phyloP scores from a whole-genome alignment of 2,113 vertebrate species.

The Onychorhynchus coronatus region DNA sequence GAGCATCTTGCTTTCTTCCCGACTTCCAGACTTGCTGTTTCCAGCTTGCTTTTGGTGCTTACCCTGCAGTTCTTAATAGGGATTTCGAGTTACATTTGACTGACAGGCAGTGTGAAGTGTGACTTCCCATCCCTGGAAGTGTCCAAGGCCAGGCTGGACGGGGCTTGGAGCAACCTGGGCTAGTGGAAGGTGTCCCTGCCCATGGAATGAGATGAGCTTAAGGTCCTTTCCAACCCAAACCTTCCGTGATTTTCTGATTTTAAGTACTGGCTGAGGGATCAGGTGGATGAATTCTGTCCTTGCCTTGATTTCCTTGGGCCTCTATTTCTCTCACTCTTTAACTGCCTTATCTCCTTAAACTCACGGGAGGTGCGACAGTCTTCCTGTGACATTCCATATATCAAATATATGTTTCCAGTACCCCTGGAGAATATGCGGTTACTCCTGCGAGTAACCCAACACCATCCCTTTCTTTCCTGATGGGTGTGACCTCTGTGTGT shows the following conservation, averaged over 20 bases:
- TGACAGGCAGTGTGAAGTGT: neutral
- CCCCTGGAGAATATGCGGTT: neutral
- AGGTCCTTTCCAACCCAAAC: neutral
- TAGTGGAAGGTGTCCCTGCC: neutral
- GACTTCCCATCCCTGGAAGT: neutral
- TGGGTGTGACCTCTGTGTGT: neutral
- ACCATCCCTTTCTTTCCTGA: neutral
- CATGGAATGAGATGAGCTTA: neutral
- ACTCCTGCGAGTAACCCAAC: neutral
- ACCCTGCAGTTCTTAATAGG: neutral
- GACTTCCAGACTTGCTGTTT: neutral
- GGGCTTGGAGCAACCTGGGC: neutral
- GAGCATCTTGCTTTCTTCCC: neutral
- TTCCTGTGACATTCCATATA: neutral
- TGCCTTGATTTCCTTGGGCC: neutral
- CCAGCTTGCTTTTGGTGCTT: neutral
- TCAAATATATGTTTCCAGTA: neutral
- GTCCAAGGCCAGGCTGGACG: neutral
- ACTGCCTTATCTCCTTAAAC: neutral
- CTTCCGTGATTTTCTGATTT: neutral
- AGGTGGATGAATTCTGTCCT: neutral
- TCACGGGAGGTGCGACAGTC: neutral
- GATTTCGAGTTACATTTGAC: neutral
- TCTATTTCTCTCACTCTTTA: neutral
- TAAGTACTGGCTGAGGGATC: neutral